A percentile compares a stretch with the other conserved stretches of the same genome.
phyloP scores from a whole-genome alignment of 2,888 invertebrate genomes.

The Heteromurus nitidus region DNA sequence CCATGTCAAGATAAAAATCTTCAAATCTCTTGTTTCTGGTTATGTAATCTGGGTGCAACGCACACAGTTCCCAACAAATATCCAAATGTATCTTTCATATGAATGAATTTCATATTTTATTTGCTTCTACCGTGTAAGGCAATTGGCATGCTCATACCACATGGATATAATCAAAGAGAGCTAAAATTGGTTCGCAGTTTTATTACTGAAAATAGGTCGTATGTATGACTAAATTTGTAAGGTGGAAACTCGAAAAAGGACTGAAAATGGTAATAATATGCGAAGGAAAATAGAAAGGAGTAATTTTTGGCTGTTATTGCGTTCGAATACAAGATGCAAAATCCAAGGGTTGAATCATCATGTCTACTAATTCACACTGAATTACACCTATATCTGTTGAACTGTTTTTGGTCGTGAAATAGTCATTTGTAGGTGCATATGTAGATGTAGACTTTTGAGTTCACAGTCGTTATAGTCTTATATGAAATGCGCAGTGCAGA shows the following conservation, averaged over 20 bases:
- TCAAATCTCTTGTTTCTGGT: constrained; percentile 19
- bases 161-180: constrained; percentile 26
- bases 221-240: constrained; percentile 41
- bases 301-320: constrained; percentile 43
- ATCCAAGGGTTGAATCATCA: constrained; percentile 15
- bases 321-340: constrained; percentile 35
- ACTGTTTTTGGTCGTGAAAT: neutral
- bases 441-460: no score
- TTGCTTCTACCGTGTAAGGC: constrained; percentile 23
- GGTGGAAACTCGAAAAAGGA: constrained; percentile 20
- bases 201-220: constrained; percentile 42
- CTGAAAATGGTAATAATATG: constrained; percentile 53
- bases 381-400: neutral
- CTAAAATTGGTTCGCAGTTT: constrained; percentile 52
- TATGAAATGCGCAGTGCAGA: constrained; percentile 8
- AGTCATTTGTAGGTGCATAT: no score
- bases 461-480: no score
- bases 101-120: neutral
- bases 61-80: no score
- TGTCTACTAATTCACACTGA: constrained; percentile 10
- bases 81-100: no score
- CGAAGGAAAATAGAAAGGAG: constrained; percentile 38
- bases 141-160: neutral
- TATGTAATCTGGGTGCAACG: constrained; percentile 29
- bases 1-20: constrained; percentile 51